Base-by-base conservation (phyloP, 2,797 vertebrate genomes). In the Amblyopsis hoosieri region DNA sequence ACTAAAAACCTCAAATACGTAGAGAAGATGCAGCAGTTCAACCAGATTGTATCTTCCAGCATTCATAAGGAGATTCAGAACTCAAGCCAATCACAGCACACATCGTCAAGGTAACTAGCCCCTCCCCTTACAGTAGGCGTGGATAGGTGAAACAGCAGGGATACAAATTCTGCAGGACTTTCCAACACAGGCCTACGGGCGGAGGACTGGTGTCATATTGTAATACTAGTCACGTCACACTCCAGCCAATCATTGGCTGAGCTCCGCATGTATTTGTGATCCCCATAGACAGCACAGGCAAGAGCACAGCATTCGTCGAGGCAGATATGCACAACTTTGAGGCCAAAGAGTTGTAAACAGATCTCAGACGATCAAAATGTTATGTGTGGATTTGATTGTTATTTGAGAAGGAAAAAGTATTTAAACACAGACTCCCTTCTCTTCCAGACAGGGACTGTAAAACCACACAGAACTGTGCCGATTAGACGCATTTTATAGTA, bases 401-500 rank as follows among this genome's bases (percentile, higher is more conserved):
- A 37, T 37, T 8, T 37, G 33, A 37, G 33, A 37, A 6, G 33
- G 8, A 37, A 8, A 37, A 37, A 8, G 8, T 6, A 67, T 59
- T 76, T 79, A 57, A 69, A 80, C 72, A 67, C 66, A 23, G 12
- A 10, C 19, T 29, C 45, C 23, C 62, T 62, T 55, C 63, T 23
- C 23, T 23, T 23, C 23, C 23, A 3, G 23, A 23, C 23, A 23
- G 23, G 23, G 23, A 23, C 23, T 45, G 63, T 59, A 9, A 71
- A 76, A 69, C 14, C 54, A 60, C 51, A 54, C 72, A 13, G 59
- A 54, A 79, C 55, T 62, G 60, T 73, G 61, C 62, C 58, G 69
- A 65, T 72, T 65, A 71, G 45, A 59, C 76, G 67, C 7, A 51
- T 66, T 55, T 71, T 70, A 61, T 80, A 69, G 65, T 80, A 12